Evolutionary conservation across 2,797 vertebrate species (phyloP), one percentile per base, ranked within the genome.

Genomic region (Ambastaia sidthimunki): DNA sequence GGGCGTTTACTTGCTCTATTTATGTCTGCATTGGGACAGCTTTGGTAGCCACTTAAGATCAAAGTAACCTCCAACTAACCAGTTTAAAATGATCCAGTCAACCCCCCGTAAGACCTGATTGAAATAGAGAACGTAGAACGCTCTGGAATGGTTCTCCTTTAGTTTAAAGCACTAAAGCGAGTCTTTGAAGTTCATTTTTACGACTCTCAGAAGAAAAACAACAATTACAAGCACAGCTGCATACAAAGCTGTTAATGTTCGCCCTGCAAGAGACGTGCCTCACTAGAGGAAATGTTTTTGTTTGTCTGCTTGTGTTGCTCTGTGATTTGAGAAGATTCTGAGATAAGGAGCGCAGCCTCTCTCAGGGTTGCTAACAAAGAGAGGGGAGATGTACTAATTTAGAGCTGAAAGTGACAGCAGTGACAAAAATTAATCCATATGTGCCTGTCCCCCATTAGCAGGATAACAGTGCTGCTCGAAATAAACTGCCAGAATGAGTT

Each of bases 181-280:
- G 74, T 77, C 85, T 86, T 83, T 87, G 71, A 84, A 85, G 79
- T 80, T 82, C 15, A 48, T 76, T 48, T 85, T 87, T 84, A 85
- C 68, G 82, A 78, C 82, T 84, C 83, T 75, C 82, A 7, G 74
- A 82, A 87, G 82, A 87, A 85, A 76, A 85, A 85, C 82, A 80
- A 81, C 81, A 85, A 82, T 84, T 82, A 85, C 73, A 78, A 77
- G 82, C 76, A 82, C 68, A 78, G 80, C 76, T 76, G 48, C 66
- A 84, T 82, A 76, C 55, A 62, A 67, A 74, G 41, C 83, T 81
- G 78, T 69, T 84, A 84, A 83, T 86, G 85, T 82, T 86, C 83
- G 68, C 68, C 80, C 78, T 68, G 71, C 84, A 80, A 84, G 80
- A 83, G 78, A 81, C 82, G 68, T 69, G 78, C 80, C 76, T 82